Evolutionary conservation across 2,888 invertebrate genomes (phyloP), one percentile per base, ranked within the genome.

Genomic region (Aethes cnicana): DNA sequence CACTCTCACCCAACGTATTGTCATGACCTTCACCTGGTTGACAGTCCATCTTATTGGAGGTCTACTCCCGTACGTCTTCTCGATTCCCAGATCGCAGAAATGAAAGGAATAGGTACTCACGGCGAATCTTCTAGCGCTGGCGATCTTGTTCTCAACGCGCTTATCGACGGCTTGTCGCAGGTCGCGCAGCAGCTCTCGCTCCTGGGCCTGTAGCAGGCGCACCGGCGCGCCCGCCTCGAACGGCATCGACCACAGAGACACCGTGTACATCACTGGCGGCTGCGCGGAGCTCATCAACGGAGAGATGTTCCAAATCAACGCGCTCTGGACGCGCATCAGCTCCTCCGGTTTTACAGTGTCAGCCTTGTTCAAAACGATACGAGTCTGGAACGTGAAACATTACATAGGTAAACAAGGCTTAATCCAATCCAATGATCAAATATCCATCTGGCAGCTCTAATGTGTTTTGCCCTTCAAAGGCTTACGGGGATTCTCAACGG

Each of bases 261-360:
- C 94, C 11, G 96, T 95, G 86, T 97, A 98, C 93, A 98, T 95
- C 46, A 95, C 92, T 14, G 98, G 98, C 3, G 98, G 97, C 78
- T 97, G 97, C 36, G 96, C 95, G 36, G 97, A 97, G 57, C 97
- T 97, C 95, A 98, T 96, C 67, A 98, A 86, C 3, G 98, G 98
- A n/a, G 97, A 97, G 68, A 98, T 96, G 80, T 97, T 97, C 98
- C 98, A 98, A 70, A 98, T 96, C 44, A 98, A 91, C 7, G 96
- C 97, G 63, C 97, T 96, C 81, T 98, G 97, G 2, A 98, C 97
- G 62, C 97, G 92, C 94, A 98, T 94, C 61, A 98, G 83, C 81
- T 98, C 97, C 76, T 97, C 97, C 0, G 97, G 96, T 72, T 95
- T 95, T 32, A 98, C 95, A 61, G 94, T 95, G 81, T 98, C 98